A percentile compares a stretch with the other conserved stretches of the same genome.
phyloP scores from a whole-genome alignment of 2,888 invertebrate genomes.

The Zeuzera pyrina region DNA sequence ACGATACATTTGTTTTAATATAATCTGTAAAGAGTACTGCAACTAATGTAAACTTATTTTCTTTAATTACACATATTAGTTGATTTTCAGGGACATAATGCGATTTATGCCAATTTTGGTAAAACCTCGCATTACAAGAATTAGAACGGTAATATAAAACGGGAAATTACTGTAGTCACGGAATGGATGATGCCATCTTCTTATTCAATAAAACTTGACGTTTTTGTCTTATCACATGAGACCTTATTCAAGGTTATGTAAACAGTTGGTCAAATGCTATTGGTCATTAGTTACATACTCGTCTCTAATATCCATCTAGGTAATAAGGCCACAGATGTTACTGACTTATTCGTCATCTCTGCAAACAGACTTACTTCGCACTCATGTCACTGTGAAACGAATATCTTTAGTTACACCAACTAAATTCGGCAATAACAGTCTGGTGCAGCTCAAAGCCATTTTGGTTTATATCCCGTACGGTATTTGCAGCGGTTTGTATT shows the following conservation, averaged over 20 bases:
- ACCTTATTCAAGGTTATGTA: slow-evolving; percentile 28
- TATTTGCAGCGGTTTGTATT: slow-evolving; percentile 54
- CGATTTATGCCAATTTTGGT: slow-evolving; percentile 31
- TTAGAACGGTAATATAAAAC: slow-evolving; percentile 35
- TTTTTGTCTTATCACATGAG: slow-evolving; percentile 28
- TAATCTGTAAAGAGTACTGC: too few species aligned
- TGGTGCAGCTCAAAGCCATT: slow-evolving; percentile 32
- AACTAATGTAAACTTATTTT: too few species aligned
- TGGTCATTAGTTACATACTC: too few species aligned
- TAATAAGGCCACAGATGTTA: slow-evolving; percentile 31
- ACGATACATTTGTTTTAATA: too few species aligned
- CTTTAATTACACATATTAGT: too few species aligned
- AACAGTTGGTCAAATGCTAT: too few species aligned
- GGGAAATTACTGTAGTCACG: slow-evolving; percentile 43
- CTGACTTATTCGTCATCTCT: slow-evolving; percentile 2
- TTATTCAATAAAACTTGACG: slow-evolving; percentile 27
- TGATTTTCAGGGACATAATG: too few species aligned
- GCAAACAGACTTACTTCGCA: too few species aligned
- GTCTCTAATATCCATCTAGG: too few species aligned
- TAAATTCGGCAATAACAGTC: slow-evolving; percentile 30
- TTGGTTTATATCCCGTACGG: slow-evolving; percentile 52
- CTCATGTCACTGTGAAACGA: slow-evolving; percentile 3
- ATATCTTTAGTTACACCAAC: slow-evolving; percentile 8
- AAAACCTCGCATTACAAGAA: slow-evolving; percentile 37
- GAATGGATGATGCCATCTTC: slow-evolving; percentile 42